These are phyloP conservation scores for Dascyllus trimaculatus DNA, from an alignment of 2,113 vertebrate species.

Conservation along the genomic window DNA sequence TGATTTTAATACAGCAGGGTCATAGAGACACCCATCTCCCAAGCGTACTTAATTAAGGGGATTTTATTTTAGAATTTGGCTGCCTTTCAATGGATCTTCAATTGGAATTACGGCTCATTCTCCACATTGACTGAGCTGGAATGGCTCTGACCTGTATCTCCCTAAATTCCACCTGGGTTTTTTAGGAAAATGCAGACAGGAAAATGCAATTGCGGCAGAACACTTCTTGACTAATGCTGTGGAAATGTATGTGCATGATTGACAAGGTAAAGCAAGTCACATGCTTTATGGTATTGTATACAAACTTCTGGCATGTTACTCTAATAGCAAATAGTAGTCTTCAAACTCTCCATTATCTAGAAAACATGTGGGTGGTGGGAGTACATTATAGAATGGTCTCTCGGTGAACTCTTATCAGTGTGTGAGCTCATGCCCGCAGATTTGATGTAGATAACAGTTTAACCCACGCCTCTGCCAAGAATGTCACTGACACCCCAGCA, in stretches of 20 bases:
- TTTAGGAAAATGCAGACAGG: constrained; percentile 30
- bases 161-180: constrained; percentile 58
- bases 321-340: constrained; percentile 41
- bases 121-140: constrained; percentile 42
- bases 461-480: constrained; percentile 60
- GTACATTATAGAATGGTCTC: constrained; percentile 43
- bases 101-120: constrained; percentile 50
- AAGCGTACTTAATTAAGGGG: constrained; percentile 69
- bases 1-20: constrained; percentile 58
- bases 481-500: constrained; percentile 26
- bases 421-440: constrained; percentile 27
- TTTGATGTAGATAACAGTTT: constrained; percentile 43
- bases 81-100: constrained; percentile 63
- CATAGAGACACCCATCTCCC: constrained; percentile 51
- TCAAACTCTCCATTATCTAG: constrained; percentile 61
- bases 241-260: constrained; percentile 53
- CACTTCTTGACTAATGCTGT: constrained; percentile 63
- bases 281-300: constrained; percentile 41
- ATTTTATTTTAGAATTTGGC: constrained; percentile 68
- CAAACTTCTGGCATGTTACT: constrained; percentile 47
- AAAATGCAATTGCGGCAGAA: constrained; percentile 68
- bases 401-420: constrained; percentile 22
- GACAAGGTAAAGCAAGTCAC: constrained; percentile 51
- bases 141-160: constrained; percentile 59
- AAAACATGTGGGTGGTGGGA: constrained; percentile 57